phyloP scores from a whole-genome alignment of 1,140 invertebrate species.

The Bombus confusus region DNA sequence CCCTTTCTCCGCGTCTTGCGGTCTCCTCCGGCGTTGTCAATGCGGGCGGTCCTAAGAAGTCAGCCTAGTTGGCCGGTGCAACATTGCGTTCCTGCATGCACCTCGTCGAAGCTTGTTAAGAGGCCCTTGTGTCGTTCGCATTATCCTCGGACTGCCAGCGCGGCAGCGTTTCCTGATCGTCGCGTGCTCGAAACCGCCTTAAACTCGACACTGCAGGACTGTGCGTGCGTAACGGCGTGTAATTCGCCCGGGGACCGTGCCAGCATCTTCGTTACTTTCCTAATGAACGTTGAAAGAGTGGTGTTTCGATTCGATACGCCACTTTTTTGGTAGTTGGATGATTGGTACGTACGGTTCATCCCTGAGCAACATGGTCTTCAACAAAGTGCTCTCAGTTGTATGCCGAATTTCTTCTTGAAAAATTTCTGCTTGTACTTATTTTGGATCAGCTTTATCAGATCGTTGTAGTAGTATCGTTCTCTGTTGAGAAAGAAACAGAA shows the following conservation, averaged over 20 bases:
- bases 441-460: no score
- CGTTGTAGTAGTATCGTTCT: no score
- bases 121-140: conserved; percentile 62
- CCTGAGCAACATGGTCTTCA: no score
- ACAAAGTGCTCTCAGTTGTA: no score
- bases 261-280: conserved; percentile 46
- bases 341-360: background rate
- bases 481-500: no score
- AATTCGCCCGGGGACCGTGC: conserved; percentile 31
- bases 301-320: background rate
- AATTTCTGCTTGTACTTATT: no score
- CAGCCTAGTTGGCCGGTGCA: conserved; percentile 64
- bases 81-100: conserved; percentile 62
- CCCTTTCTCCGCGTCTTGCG: background rate
- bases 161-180: conserved; percentile 63
- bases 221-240: conserved; percentile 41
- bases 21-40: conserved; percentile 51
- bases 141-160: conserved; percentile 55
- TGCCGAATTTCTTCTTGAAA: no score
- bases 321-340: background rate
- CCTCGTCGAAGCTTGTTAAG: conserved; percentile 67
- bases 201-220: conserved; percentile 25
- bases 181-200: conserved; percentile 60
- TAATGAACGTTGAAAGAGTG: conserved; percentile 39
- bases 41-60: conserved; percentile 64